Percentiles rank a stretch among this genome's conserved stretches.
Conservation (phyloP, 2,888 invertebrate species). For the Troides aeacus region DNA sequence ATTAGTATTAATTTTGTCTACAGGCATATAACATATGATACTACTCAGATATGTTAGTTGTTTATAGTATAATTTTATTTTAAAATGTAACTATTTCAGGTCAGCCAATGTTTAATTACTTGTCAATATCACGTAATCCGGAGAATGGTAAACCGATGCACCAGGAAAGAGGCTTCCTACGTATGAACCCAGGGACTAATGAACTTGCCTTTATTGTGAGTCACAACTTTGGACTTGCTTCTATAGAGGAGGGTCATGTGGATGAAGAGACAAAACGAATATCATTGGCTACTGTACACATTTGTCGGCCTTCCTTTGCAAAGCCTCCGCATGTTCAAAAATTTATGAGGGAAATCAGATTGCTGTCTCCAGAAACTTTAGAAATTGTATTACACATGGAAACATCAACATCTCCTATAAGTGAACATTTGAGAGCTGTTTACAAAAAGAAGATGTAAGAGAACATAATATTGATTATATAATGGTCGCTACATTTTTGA, state of each 20-base stretch:
- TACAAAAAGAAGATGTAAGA: constrained; percentile 18
- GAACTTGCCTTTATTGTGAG: constrained; percentile 77
- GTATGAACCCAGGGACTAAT: constrained; percentile 77
- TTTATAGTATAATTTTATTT: too few species aligned
- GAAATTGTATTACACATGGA: too few species aligned
- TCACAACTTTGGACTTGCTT: constrained; percentile 82
- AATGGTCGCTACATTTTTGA: too few species aligned
- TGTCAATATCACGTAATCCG: constrained; percentile 74
- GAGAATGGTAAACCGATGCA: constrained; percentile 80
- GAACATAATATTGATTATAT: too few species aligned
- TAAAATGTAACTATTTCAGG: constrained; percentile 57
- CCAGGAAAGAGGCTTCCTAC: constrained; percentile 81
- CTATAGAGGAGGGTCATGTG: constrained; percentile 79
- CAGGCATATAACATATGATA: too few species aligned
- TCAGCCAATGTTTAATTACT: constrained; percentile 81
- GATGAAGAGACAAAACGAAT: constrained; percentile 67
- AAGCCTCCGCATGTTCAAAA: too few species aligned
- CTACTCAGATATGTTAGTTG: neutral
- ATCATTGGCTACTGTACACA: too few species aligned
- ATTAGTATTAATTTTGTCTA: too few species aligned
- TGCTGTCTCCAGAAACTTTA: too few species aligned
- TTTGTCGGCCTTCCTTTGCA: too few species aligned
- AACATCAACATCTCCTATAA: constrained; percentile 74
- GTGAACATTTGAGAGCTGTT: constrained; percentile 79
- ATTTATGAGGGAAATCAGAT: too few species aligned